Evolutionary conservation across 2,888 invertebrate species (phyloP).

Genomic region (Heteromurus nitidus): DNA sequence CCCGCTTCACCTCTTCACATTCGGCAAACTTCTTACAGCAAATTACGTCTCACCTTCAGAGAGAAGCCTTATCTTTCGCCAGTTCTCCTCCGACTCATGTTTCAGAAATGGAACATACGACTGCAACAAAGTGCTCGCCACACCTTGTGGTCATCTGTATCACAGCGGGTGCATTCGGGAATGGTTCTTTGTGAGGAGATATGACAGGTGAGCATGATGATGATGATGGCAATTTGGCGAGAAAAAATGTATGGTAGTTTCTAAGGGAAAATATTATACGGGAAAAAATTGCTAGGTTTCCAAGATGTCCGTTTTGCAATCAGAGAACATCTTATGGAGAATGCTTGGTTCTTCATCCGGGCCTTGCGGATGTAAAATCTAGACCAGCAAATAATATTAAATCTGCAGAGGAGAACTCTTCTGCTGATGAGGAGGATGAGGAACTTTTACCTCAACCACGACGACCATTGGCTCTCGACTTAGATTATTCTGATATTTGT

Average conservation of each 20-base stretch:
- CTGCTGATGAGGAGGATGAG: constrained; percentile 9
- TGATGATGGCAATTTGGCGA: background rate
- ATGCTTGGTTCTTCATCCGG: constrained; percentile 21
- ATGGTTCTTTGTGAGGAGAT: constrained; percentile 41
- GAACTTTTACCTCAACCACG: background rate
- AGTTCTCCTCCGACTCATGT: constrained; percentile 19
- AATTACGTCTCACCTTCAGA: background rate
- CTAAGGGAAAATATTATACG: background rate
- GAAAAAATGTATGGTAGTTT: background rate
- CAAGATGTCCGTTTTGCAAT: constrained; percentile 33
- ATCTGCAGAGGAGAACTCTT: background rate
- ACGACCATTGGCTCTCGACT: background rate
- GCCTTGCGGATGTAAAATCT: background rate
- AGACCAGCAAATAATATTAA: background rate
- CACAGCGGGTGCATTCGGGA: constrained; percentile 53
- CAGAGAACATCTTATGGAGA: constrained; percentile 16
- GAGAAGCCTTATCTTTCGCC: background rate
- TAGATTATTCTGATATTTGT: constrained; percentile 49
- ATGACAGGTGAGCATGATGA: constrained; percentile 9
- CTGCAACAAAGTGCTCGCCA: constrained; percentile 41
- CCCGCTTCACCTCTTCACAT: constrained; percentile 17
- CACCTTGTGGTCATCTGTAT: constrained; percentile 52
- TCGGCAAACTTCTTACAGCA: constrained; percentile 25
- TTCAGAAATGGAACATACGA: constrained; percentile 30
- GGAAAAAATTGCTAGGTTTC: background rate